phyloP scores from a whole-genome alignment of 2,113 vertebrate genomes.

The Campylomormyrus numenius region DNA sequence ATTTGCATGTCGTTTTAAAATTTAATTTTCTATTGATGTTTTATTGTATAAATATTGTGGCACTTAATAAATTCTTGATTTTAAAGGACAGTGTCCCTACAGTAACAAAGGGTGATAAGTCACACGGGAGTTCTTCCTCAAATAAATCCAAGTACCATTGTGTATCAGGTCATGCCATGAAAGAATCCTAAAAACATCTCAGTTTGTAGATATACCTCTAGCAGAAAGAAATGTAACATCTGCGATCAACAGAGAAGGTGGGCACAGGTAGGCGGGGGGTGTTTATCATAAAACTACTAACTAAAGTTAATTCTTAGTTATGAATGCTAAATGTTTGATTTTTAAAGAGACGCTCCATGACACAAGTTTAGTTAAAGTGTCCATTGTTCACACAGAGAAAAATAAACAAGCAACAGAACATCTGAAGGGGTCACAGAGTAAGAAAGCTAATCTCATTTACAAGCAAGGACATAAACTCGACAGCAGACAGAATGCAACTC shows the following conservation, averaged over 20 bases:
- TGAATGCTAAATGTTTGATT: neutral
- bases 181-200: neutral
- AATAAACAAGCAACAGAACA: neutral
- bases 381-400: neutral
- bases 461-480: neutral
- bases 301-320: neutral
- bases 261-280: neutral
- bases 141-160: neutral
- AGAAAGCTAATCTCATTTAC: neutral
- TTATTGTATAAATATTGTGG: neutral
- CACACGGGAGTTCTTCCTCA: neutral
- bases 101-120: neutral
- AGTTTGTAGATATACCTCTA: neutral
- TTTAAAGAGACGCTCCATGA: no score
- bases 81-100: neutral
- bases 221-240: neutral
- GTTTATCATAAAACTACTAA: neutral
- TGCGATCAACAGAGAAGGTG: neutral
- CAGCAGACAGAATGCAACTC: neutral
- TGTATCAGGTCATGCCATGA: neutral
- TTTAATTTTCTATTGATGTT: neutral
- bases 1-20: neutral
- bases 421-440: neutral
- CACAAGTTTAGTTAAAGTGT: neutral
- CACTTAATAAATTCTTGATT: neutral